These are phyloP conservation scores for Aplochiton taeniatus DNA, from an alignment of 2,797 vertebrate species.

Conservation along the genomic window DNA sequence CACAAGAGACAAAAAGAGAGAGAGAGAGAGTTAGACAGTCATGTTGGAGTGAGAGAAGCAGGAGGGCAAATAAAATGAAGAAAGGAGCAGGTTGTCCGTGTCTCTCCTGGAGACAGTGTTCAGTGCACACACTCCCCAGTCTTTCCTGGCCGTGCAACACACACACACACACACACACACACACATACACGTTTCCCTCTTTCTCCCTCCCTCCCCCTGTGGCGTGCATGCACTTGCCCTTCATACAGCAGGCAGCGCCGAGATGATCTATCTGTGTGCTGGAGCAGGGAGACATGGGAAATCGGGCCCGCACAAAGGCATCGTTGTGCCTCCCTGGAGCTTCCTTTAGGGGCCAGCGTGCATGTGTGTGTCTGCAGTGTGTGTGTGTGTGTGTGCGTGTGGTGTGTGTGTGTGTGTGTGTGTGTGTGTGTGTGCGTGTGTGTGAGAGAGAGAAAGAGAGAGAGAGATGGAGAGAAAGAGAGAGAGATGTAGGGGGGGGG, in stretches of 20 bases:
- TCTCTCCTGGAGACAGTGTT: no score
- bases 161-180: neutral
- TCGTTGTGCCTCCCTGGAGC: slow-evolving; percentile 68
- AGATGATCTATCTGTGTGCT: slow-evolving; percentile 73
- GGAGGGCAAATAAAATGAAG: slow-evolving; percentile 9
- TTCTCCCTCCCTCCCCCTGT: slow-evolving; percentile 33
- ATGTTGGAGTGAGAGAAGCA: slow-evolving; percentile 56
- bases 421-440: slow-evolving; percentile 12
- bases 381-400: slow-evolving; percentile 29
- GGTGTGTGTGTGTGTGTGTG: slow-evolving; percentile 16
- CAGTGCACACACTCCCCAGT: no score
- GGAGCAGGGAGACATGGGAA: slow-evolving; percentile 69
- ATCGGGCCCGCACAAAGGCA: slow-evolving; percentile 70
- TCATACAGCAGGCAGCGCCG: slow-evolving; percentile 62
- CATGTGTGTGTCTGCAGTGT: slow-evolving; percentile 19
- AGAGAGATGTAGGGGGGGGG: slow-evolving; percentile 13
- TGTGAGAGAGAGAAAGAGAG: slow-evolving; percentile 9
- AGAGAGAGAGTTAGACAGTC: slow-evolving; percentile 26
- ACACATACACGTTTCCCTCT: slow-evolving; percentile 8
- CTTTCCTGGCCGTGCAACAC: no score
- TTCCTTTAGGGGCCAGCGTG: slow-evolving; percentile 53
- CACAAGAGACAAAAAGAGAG: slow-evolving; percentile 32
- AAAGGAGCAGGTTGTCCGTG: neutral
- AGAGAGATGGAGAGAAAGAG: slow-evolving; percentile 9
- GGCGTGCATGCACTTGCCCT: slow-evolving; percentile 77